Percentiles rank a stretch among this genome's conserved stretches.
phyloP scores from a whole-genome alignment of 2,888 invertebrate species.

The Drosophila mimetica region DNA sequence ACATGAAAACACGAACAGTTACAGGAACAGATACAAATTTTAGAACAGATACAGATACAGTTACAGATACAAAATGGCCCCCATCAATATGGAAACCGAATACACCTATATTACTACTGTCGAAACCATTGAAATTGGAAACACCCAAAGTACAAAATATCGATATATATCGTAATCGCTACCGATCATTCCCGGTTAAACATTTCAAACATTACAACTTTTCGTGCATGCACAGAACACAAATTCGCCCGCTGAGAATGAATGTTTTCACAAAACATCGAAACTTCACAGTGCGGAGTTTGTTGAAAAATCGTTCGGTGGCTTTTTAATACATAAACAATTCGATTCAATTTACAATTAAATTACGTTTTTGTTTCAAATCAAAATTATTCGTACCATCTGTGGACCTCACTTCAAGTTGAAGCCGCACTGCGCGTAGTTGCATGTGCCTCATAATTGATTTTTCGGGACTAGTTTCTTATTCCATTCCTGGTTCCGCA shows the following conservation, averaged over 20 bases:
- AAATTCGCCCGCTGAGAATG: conserved; percentile 7
- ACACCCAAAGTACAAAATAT: conserved; percentile 1
- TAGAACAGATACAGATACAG: background rate
- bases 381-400: background rate
- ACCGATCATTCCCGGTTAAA: conserved; percentile 14
- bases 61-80: conserved; percentile 2
- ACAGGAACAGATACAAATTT: conserved; percentile 9
- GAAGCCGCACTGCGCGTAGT: conserved; percentile 4
- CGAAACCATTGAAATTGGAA: conserved; percentile 1
- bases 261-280: background rate
- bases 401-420: conserved; percentile 1
- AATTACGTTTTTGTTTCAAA: background rate
- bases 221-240: conserved; percentile 24
- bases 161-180: background rate
- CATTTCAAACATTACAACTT: conserved; percentile 18
- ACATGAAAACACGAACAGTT: conserved; percentile 7
- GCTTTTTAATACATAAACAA: background rate
- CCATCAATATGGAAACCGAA: background rate
- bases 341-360: background rate
- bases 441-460: background rate
- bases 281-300: conserved; percentile 10
- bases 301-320: conserved; percentile 1
- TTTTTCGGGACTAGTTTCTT: background rate
- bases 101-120: conserved; percentile 10
- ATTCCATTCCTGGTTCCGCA: background rate